Conservation (phyloP, 2,888 invertebrate species). For the Drosophila cognata region DNA sequence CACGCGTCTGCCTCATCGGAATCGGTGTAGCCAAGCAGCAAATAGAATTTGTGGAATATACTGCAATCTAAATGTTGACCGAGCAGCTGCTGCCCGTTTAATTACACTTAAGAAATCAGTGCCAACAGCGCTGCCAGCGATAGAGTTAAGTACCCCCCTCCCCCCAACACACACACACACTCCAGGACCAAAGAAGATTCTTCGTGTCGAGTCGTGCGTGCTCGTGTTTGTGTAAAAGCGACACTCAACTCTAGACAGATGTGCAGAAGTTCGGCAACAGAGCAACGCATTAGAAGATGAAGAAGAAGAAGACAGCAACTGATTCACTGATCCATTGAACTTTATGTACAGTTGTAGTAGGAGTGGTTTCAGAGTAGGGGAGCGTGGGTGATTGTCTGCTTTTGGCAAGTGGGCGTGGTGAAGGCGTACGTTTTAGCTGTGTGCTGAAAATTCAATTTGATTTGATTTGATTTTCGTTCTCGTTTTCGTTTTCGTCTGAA, state of each 20-base stretch:
- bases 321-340: slow-evolving; percentile 59
- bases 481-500: slow-evolving; percentile 80
- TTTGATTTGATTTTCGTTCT: slow-evolving; percentile 83
- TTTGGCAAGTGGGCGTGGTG: slow-evolving; percentile 16
- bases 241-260: not conserved
- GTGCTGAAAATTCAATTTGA: slow-evolving; percentile 81
- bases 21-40: slow-evolving; percentile 70
- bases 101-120: slow-evolving; percentile 70
- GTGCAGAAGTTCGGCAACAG: slow-evolving; percentile 60
- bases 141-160: slow-evolving; percentile 47
- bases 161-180: not conserved
- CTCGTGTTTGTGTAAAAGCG: not conserved
- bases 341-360: slow-evolving; percentile 26
- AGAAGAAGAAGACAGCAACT: slow-evolving; percentile 21
- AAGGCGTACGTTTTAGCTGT: slow-evolving; percentile 45
- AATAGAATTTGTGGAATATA: slow-evolving; percentile 58
- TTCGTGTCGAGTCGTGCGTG: not conserved
- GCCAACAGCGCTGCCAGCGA: slow-evolving; percentile 41
- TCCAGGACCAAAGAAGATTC: not conserved
- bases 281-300: slow-evolving; percentile 31
- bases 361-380: not conserved
- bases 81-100: slow-evolving; percentile 53
- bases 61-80: slow-evolving; percentile 11
- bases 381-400: slow-evolving; percentile 5
- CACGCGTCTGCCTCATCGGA: slow-evolving; percentile 5